phyloP scores from a whole-genome alignment of 1,140 invertebrate species.

The Mizuhopecten yessoensis region DNA sequence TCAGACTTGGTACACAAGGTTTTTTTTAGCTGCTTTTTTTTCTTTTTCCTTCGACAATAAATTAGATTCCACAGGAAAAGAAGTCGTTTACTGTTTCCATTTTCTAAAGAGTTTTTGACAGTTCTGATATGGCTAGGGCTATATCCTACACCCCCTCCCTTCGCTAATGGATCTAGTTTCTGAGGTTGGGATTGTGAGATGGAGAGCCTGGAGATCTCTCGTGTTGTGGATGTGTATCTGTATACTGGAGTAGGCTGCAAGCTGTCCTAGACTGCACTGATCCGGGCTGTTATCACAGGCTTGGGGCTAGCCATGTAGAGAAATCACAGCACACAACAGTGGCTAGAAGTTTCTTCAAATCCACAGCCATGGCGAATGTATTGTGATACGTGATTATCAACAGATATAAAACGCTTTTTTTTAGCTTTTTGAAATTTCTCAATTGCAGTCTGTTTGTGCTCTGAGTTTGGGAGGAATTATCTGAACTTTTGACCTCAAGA shows the following conservation, averaged over 20 bases:
- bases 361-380: not conserved
- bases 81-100: conserved; percentile 18
- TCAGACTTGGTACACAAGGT: not conserved
- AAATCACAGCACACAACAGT: not conserved
- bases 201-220: not conserved
- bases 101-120: conserved; percentile 35
- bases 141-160: conserved; percentile 5
- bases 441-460: not conserved
- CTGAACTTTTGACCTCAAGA: not conserved
- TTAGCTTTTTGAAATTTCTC: not conserved
- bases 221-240: not conserved
- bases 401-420: not conserved
- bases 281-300: not conserved
- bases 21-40: not conserved
- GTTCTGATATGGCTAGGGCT: conserved; percentile 12
- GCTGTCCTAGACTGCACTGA: not conserved
- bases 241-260: not conserved
- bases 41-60: conserved; percentile 1
- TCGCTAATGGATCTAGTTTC: conserved; percentile 37
- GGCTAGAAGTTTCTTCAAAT: not conserved
- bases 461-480: not conserved
- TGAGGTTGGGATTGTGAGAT: conserved; percentile 6
- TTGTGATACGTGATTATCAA: conserved; percentile 18
- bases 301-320: not conserved
- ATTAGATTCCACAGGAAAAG: conserved; percentile 16